Base-by-base conservation (phyloP, 1,140 invertebrate genomes). In the Apis mellifera region DNA sequence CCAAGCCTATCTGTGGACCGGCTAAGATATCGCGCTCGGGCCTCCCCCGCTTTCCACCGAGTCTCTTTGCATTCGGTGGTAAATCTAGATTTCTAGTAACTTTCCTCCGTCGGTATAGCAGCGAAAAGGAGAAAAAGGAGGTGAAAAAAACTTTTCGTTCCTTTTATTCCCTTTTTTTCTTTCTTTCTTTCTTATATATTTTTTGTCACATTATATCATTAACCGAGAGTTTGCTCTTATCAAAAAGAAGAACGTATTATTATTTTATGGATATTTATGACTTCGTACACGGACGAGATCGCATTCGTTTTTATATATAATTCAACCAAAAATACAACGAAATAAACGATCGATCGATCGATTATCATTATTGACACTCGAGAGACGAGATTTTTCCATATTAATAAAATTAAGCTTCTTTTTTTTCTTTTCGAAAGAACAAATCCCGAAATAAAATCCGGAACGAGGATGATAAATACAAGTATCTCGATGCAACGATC, bases 321-420 rank as follows among this genome's bases (percentile, higher is more conserved):
- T 32, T 32, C 26, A 32, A 32, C n/a, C 26, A 2, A 32, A 32
- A 32, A 32, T 32, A 32, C 2, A 32, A 32, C 26, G 26, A 32
- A 32, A 32, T 32, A 1, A 32, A 2, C 2, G 2, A 32, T n/a
- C 26, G 26, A 32, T 1, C 32, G 32, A 32, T 32, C 32, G 32
- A 32, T 32, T 32, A 94, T 94, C 93, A 32, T 32, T 32, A 94
- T 94, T 94, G 93, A 94, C 93, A 93, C 86, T 90, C 88, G 32
- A 32, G 32, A 26, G 26, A 26, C 32, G 32, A 32, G 32, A 42
- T n/a, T 42, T 42, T 42, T 7, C 32, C 4, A 42, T 42, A 42
- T 42, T 7, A 7, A 42, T 7, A 42, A 42, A 42, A 42, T 42
- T 32, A n/a, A n/a, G n/a, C n/a, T 32, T 2, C 2, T 32, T 75